Percentiles rank a stretch among this genome's conserved stretches.
These are phyloP conservation scores for Tridacna crocea DNA, from an alignment of 2,888 invertebrate species.

Conservation along the genomic window DNA sequence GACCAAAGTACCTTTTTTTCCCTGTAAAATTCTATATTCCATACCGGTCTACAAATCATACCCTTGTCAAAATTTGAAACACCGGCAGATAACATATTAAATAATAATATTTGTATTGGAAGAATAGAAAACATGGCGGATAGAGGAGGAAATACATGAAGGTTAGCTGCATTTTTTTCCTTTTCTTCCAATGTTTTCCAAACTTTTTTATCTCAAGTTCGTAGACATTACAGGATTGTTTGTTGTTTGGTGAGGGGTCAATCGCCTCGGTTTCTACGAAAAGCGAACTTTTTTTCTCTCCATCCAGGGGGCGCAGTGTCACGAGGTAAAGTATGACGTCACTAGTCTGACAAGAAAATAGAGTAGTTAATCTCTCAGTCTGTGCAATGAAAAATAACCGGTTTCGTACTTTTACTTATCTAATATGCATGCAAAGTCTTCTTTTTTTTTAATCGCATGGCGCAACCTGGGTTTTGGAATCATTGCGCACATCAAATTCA, in stretches of 20 bases:
- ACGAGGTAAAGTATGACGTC: constrained; percentile 50
- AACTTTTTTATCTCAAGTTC: too few relatives aligned
- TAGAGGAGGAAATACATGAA: not conserved
- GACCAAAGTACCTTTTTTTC: too few relatives aligned
- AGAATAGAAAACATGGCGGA: not conserved
- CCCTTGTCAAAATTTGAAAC: too few relatives aligned
- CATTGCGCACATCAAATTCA: too few relatives aligned
- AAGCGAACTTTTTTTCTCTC: too few relatives aligned
- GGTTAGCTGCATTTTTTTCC: not conserved
- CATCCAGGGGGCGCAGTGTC: constrained; percentile 21
- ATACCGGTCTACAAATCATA: too few relatives aligned
- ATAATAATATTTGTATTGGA: too few relatives aligned
- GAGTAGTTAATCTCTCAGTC: not conserved
- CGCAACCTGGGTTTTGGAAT: not conserved
- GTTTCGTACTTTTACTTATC: not conserved
- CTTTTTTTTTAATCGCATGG: not conserved
- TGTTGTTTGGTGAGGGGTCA: too few relatives aligned
- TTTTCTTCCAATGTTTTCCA: not conserved
- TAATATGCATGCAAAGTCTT: not conserved
- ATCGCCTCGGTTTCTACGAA: too few relatives aligned
- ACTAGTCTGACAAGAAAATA: not conserved
- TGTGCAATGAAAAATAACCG: not conserved
- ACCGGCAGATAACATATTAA: too few relatives aligned
- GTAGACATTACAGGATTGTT: too few relatives aligned
- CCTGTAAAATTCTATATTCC: too few relatives aligned